These are phyloP conservation scores for Tiphia femorata DNA, from an alignment of 2,888 invertebrate species.

Conservation along the genomic window DNA sequence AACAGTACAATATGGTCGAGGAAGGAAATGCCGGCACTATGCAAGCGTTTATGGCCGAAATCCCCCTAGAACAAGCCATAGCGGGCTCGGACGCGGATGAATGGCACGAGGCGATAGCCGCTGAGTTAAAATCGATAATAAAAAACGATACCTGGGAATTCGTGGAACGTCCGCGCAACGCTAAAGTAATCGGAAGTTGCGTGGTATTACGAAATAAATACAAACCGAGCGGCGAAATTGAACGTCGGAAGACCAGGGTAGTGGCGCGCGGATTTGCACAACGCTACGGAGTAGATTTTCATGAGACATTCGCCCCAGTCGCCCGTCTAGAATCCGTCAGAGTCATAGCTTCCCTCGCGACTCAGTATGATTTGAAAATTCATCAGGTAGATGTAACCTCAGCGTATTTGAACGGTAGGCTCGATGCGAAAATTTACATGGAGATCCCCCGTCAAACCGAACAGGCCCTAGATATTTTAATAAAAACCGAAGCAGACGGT, in stretches of 20 bases:
- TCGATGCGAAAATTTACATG: constrained; percentile 25
- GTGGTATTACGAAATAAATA: constrained; percentile 28
- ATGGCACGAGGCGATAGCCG: constrained; percentile 14
- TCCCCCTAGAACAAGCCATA: constrained; percentile 16
- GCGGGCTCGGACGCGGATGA: constrained; percentile 5
- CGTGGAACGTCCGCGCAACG: constrained; percentile 14
- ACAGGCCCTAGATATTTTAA: constrained; percentile 12
- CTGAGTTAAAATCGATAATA: constrained; percentile 15
- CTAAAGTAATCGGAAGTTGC: constrained; percentile 19
- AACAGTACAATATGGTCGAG: constrained; percentile 14
- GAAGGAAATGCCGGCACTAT: constrained; percentile 5
- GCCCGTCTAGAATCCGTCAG: constrained; percentile 17
- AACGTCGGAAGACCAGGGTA: constrained; percentile 27
- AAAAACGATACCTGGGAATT: constrained; percentile 24
- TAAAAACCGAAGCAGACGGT: constrained; percentile 2
- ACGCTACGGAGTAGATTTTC: constrained; percentile 29
- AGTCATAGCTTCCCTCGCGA: constrained; percentile 23
- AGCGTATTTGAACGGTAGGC: constrained; percentile 38
- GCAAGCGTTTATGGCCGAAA: constrained; percentile 9
- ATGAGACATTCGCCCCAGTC: constrained; percentile 32
- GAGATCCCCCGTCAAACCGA: constrained; percentile 19
- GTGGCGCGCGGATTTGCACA: constrained; percentile 32
- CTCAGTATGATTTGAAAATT: constrained; percentile 22
- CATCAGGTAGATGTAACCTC: constrained; percentile 37
- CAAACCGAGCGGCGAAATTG: constrained; percentile 16